A percentile compares a stretch with the other conserved stretches of the same genome.
Evolutionary conservation across 2,797 vertebrate species (phyloP).

Genomic region (Gallinago stenura): DNA sequence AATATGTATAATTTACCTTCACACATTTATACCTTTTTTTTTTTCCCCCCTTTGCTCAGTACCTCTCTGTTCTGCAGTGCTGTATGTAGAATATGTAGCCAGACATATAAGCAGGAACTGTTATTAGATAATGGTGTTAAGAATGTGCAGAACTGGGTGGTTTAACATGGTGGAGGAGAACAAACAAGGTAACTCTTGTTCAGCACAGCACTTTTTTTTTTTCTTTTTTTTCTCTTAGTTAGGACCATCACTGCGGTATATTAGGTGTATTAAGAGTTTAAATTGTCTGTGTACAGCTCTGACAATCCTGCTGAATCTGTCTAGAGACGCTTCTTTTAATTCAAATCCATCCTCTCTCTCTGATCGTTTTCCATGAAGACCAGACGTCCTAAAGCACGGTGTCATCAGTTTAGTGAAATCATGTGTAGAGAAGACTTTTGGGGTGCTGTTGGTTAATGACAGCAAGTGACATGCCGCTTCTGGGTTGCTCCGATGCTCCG

Average conservation of each 20-base stretch:
- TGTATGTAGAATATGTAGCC: background rate
- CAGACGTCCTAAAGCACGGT: background rate
- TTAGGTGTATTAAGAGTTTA: background rate
- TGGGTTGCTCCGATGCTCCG: background rate
- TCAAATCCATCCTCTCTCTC: background rate
- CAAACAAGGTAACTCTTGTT: conserved; percentile 18
- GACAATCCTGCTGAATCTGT: background rate
- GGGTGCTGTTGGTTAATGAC: background rate
- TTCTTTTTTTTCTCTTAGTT: background rate
- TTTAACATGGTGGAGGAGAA: background rate
- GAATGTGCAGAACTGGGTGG: background rate
- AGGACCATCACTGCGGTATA: fast-evolving
- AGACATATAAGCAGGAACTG: background rate
- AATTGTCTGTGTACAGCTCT: background rate
- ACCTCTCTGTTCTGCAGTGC: conserved; percentile 22
- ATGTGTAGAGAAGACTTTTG: fast-evolving
- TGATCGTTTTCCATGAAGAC: background rate
- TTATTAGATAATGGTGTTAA: background rate
- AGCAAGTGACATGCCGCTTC: fast-evolving
- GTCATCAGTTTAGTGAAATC: background rate
- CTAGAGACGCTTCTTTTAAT: background rate
- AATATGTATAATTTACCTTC: conserved; percentile 28
- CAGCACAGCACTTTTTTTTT: background rate
- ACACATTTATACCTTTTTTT: background rate
- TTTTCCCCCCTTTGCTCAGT: background rate